These are phyloP conservation scores for Achlya flavicornis DNA, from an alignment of 2,888 invertebrate species.

Conservation along the genomic window DNA sequence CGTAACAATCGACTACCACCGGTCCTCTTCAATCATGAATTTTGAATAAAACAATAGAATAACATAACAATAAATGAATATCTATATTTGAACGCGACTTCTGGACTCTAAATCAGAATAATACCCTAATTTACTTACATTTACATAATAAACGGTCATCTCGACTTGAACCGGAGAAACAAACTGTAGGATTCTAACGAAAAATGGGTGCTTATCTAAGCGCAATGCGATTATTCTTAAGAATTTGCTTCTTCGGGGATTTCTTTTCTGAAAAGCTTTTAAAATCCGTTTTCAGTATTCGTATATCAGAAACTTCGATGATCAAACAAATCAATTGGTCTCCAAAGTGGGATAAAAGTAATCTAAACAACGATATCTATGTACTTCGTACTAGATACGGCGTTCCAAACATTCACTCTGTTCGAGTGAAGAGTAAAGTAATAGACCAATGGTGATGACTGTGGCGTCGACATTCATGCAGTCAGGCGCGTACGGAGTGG, in stretches of 20 bases:
- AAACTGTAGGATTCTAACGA: neutral
- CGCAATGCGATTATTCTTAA: neutral
- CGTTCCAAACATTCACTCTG: no score
- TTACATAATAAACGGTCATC: constrained; percentile 1
- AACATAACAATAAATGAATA: neutral
- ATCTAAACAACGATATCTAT: no score
- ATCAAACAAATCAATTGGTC: no score
- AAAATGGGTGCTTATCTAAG: constrained; percentile 1
- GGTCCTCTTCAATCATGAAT: neutral
- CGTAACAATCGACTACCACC: neutral
- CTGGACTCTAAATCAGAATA: neutral
- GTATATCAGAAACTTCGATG: neutral
- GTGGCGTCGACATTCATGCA: no score
- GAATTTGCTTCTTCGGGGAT: neutral
- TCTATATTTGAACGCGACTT: neutral
- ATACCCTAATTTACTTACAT: neutral
- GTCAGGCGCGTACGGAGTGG: no score
- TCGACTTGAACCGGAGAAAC: neutral
- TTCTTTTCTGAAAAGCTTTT: neutral
- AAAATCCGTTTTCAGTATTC: neutral
- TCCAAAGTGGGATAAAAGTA: no score
- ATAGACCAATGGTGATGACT: no score
- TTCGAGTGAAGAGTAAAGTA: no score
- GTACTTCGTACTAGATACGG: no score
- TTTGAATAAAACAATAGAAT: neutral